A percentile compares a stretch with the other conserved stretches of the same genome.
Evolutionary conservation across 2,888 invertebrate species (phyloP).

Genomic region (Atrina japonica): DNA sequence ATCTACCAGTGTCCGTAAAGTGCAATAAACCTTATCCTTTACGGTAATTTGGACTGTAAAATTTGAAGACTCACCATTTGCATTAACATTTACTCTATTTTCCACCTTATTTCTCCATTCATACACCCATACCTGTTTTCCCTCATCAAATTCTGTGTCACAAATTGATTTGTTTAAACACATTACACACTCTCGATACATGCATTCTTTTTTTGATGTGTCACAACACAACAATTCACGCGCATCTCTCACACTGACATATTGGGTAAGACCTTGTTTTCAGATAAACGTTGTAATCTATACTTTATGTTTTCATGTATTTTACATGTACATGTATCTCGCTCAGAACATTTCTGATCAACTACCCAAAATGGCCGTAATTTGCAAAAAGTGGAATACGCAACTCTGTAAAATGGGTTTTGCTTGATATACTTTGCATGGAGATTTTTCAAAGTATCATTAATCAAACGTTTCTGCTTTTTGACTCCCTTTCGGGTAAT

Average conservation of each 20-base stretch:
- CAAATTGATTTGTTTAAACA: slow-evolving; percentile 4
- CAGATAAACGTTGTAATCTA: slow-evolving; percentile 18
- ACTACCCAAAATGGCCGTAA: slow-evolving; percentile 51
- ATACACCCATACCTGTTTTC: slow-evolving; percentile 13
- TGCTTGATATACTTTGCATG: slow-evolving; percentile 34
- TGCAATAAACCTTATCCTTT: slow-evolving; percentile 4
- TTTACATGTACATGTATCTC: slow-evolving; percentile 50
- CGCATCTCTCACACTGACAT: neutral
- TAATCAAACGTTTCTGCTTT: slow-evolving; percentile 48
- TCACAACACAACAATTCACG: slow-evolving; percentile 13
- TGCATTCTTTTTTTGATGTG: slow-evolving; percentile 24
- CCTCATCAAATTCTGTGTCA: neutral
- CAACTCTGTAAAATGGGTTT: slow-evolving; percentile 42
- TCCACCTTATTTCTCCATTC: slow-evolving; percentile 25
- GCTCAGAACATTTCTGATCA: slow-evolving; percentile 19
- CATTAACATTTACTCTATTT: slow-evolving; percentile 19
- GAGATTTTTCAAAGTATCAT: slow-evolving; percentile 42
- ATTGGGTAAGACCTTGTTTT: too few species aligned
- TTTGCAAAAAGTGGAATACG: slow-evolving; percentile 39
- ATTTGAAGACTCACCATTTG: slow-evolving; percentile 14
- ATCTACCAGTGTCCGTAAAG: neutral
- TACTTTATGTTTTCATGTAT: slow-evolving; percentile 41
- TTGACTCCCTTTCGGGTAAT: slow-evolving; percentile 40
- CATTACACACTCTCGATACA: slow-evolving; percentile 38
- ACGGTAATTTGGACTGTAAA: slow-evolving; percentile 3